These are phyloP conservation scores for Ptiloglossa arizonensis DNA, from an alignment of 1,140 invertebrate species.

Conservation along the genomic window DNA sequence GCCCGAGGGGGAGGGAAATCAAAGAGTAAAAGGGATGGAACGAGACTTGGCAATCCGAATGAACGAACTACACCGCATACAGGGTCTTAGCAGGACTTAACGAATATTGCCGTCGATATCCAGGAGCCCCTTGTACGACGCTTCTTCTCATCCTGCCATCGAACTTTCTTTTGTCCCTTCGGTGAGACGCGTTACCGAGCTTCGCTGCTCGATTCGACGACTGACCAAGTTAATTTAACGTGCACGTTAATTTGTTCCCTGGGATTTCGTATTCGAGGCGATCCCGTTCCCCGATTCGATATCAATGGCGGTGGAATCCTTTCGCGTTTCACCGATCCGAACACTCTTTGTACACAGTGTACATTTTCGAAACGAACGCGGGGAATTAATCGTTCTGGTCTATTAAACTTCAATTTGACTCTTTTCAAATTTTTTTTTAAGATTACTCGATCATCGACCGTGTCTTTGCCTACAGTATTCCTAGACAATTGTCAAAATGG, in stretches of 20 bases:
- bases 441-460: too few species aligned
- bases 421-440: too few species aligned
- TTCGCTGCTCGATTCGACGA: slow-evolving; percentile 49
- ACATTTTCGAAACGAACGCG: not conserved
- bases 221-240: slow-evolving; percentile 53
- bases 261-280: slow-evolving; percentile 38
- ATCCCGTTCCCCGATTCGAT: not conserved
- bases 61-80: slow-evolving; percentile 69
- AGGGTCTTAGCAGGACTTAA: slow-evolving; percentile 75
- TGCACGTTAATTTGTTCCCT: slow-evolving; percentile 57
- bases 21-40: slow-evolving; percentile 44
- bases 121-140: slow-evolving; percentile 53
- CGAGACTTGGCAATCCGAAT: slow-evolving; percentile 68
- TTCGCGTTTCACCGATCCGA: not conserved
- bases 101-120: slow-evolving; percentile 78
- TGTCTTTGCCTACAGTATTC: too few species aligned
- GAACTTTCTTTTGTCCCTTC: slow-evolving; percentile 63
- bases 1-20: slow-evolving; percentile 12
- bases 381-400: too few species aligned
- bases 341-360: not conserved
- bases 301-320: not conserved
- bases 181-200: slow-evolving; percentile 45
- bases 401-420: too few species aligned
- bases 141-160: slow-evolving; percentile 45
- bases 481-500: too few species aligned